Evolutionary conservation across 37 sponge, comb jelly and placozoan genomes (phyloP).

Genomic region (Diacarnus erythraeanus): DNA sequence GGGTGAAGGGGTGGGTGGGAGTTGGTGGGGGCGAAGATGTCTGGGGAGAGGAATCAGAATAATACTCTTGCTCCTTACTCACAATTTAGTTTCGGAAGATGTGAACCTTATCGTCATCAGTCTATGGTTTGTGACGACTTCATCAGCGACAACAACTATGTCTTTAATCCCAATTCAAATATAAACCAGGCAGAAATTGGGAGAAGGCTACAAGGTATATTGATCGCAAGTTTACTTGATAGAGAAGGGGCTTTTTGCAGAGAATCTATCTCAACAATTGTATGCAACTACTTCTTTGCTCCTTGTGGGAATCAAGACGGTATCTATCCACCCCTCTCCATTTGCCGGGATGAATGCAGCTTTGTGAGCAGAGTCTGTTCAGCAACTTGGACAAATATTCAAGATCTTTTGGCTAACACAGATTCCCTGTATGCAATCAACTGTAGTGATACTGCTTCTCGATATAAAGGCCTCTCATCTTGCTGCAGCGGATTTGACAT

Average conservation of each 20-base stretch:
- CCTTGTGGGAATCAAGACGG: constrained; percentile 16
- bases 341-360: constrained; percentile 13
- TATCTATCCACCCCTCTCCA: background rate
- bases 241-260: background rate
- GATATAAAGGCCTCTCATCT: background rate
- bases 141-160: background rate
- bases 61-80: background rate
- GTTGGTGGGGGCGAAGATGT: no score
- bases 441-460: background rate
- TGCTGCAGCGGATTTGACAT: constrained; percentile 20
- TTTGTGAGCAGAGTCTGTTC: constrained; percentile 6
- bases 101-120: background rate
- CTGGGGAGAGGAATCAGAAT: background rate
- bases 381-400: background rate
- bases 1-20: no score
- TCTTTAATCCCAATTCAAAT: background rate
- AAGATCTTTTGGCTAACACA: background rate
- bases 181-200: background rate
- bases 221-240: background rate
- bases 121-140: background rate
- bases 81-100: constrained; percentile 7
- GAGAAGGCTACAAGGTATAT: background rate
- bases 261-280: background rate
- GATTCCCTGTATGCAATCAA: background rate
- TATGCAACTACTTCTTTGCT: constrained; percentile 20